phyloP scores from a whole-genome alignment of 2,113 vertebrate species.

The Lanius ludovicianus region DNA sequence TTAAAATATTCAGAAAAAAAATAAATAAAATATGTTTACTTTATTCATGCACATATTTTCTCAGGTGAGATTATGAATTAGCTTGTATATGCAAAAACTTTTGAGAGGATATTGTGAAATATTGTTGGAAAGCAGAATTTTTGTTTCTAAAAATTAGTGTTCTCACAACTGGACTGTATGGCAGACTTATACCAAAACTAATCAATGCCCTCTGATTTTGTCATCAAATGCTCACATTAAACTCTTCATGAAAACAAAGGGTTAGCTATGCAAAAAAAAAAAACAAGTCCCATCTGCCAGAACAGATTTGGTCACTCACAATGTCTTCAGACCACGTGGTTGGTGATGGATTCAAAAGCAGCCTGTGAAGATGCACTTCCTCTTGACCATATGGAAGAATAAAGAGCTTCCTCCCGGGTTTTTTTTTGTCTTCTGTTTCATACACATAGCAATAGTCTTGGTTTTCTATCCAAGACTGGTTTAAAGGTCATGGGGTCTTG shows the following conservation, averaged over 20 bases:
- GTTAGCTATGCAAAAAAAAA: neutral
- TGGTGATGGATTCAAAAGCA: neutral
- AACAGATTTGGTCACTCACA: neutral
- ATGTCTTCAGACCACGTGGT: neutral
- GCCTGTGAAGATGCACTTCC: neutral
- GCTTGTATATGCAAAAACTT: neutral
- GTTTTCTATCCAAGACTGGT: neutral
- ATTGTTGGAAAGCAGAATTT: neutral
- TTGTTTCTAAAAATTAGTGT: neutral
- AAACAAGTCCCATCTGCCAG: neutral
- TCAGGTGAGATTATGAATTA: neutral
- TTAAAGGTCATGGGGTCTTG: neutral
- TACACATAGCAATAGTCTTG: neutral
- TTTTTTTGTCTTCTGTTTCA: neutral
- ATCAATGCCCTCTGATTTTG: neutral
- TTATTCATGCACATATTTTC: neutral
- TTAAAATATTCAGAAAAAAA: neutral
- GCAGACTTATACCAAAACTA: neutral
- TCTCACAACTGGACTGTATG: neutral
- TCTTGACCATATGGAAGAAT: neutral
- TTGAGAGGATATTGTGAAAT: neutral
- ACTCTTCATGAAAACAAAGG: neutral
- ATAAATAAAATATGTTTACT: accelerated
- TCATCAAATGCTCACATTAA: neutral
- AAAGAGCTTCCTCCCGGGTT: neutral